These are phyloP conservation scores for Shargacucullia verbasci DNA, from an alignment of 2,888 invertebrate genomes.

Conservation along the genomic window DNA sequence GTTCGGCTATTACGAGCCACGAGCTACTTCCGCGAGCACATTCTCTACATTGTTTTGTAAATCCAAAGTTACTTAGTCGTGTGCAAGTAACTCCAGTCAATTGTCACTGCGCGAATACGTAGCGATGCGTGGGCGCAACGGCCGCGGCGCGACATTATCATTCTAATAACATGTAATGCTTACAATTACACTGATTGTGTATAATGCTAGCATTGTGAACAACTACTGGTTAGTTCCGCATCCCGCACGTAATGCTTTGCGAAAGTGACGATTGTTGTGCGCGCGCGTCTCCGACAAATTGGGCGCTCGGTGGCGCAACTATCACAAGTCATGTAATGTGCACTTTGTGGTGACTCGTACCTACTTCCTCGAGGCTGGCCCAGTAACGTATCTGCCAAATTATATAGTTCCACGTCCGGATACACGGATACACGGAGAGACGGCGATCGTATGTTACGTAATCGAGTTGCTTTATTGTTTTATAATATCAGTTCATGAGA, in stretches of 20 bases:
- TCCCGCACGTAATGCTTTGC: slow-evolving; percentile 49
- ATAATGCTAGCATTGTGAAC: slow-evolving; percentile 39
- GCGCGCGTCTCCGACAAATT: slow-evolving; percentile 39
- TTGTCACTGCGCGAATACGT: neutral
- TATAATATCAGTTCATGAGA: slow-evolving; percentile 19
- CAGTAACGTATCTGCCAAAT: neutral
- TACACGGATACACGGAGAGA: too few species aligned
- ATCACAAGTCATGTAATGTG: slow-evolving; percentile 56
- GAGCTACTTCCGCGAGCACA: neutral
- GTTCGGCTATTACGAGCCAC: too few species aligned
- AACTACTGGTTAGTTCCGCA: slow-evolving; percentile 33
- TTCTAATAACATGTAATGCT: slow-evolving; percentile 23
- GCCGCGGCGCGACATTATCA: slow-evolving; percentile 2
- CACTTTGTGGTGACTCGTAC: slow-evolving; percentile 22
- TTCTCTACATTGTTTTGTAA: neutral
- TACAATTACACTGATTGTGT: slow-evolving; percentile 36
- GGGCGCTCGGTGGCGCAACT: slow-evolving; percentile 58
- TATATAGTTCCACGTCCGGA: slow-evolving; percentile 1
- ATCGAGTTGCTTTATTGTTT: slow-evolving; percentile 40
- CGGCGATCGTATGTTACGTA: neutral
- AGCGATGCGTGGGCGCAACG: slow-evolving; percentile 1
- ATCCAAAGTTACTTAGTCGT: neutral
- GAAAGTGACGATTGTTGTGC: slow-evolving; percentile 46
- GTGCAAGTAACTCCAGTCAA: neutral
- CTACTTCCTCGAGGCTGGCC: slow-evolving; percentile 28